Percentiles rank a stretch among this genome's conserved stretches.
Evolutionary conservation across 1,140 invertebrate genomes (phyloP).

Genomic region (Cyclina sinensis): DNA sequence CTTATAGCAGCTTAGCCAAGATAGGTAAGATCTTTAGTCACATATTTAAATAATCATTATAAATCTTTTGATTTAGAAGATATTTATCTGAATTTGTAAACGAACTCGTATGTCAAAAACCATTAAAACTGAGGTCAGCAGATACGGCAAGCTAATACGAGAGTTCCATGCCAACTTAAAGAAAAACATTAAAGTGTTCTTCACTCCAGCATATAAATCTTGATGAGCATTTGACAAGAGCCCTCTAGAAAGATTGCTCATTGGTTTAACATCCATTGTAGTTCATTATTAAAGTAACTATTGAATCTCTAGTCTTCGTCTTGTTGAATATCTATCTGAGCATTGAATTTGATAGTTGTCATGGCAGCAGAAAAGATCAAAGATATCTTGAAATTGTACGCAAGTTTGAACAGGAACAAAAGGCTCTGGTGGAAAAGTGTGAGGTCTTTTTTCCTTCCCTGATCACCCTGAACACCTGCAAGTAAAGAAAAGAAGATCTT

Average conservation of each 20-base stretch:
- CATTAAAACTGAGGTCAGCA: slow-evolving; percentile 31
- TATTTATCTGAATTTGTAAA: slow-evolving; percentile 48
- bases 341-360: slow-evolving; percentile 35
- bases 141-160: slow-evolving; percentile 30
- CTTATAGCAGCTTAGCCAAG: too few relatives aligned
- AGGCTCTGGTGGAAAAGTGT: slow-evolving; percentile 1
- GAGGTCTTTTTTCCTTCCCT: neutral
- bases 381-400: slow-evolving; percentile 38
- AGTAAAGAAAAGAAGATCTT: neutral
- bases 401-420: slow-evolving; percentile 51
- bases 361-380: slow-evolving; percentile 18
- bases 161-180: slow-evolving; percentile 56
- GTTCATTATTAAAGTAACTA: neutral
- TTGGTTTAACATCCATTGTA: neutral
- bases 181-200: slow-evolving; percentile 49
- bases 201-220: neutral
- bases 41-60: neutral
- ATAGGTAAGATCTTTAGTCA: too few relatives aligned
- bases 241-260: neutral
- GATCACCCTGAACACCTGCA: neutral
- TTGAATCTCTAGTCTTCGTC: neutral
- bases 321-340: slow-evolving; percentile 6
- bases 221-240: neutral
- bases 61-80: neutral
- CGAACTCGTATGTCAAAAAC: slow-evolving; percentile 41